Base-by-base conservation (phyloP, 2,888 invertebrate genomes). In the Tachina grossa region DNA sequence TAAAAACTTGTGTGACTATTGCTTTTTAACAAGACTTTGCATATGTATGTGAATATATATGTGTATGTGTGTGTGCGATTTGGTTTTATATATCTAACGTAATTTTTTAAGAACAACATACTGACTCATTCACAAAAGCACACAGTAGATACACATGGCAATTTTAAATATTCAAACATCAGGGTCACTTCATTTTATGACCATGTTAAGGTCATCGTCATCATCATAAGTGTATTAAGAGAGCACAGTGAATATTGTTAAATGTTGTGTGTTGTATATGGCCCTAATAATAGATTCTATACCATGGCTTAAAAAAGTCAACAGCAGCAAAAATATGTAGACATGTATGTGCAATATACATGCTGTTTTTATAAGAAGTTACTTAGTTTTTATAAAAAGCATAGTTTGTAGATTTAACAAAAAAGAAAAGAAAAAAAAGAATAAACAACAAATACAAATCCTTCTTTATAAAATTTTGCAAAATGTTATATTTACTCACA, bases 171-270 rank as follows among this genome's bases (percentile, higher is more conserved):
- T 75, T 57, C 57, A 68, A 81, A 51, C 74, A 78, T 78, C 78
- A 85, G 85, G 85, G 85, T 85, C 85, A 85, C 81, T 78, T 82
- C 69, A 49, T 85, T 85, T 85, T 78, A 82, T 82, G 81, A 78
- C 85, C 85, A 82, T 85, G 74, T 82, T 82, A 82, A 85, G 85
- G 85, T 85, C 85, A 78, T 51, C 51, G 19, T 53, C 53, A 66
- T 81, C 81, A 57, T 74, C 69, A 74, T 77, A 71, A 65, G 43
- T 55, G 57, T 75, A 43, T 14, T 31, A 49, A 45, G 69, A 9
- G 69, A 9, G 43, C 31, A 16, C 43, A 61, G 39, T 14, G 49
- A 57, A 69, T 59, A 45, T 45, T 71, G 41, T 69, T 61, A n/a
- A 16, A 66, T 68, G 31, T 51, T 8, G 47, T 51, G 53, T 4